These are phyloP conservation scores for Hemistola chrysoprasaria DNA, from an alignment of 2,888 invertebrate genomes.

Conservation along the genomic window DNA sequence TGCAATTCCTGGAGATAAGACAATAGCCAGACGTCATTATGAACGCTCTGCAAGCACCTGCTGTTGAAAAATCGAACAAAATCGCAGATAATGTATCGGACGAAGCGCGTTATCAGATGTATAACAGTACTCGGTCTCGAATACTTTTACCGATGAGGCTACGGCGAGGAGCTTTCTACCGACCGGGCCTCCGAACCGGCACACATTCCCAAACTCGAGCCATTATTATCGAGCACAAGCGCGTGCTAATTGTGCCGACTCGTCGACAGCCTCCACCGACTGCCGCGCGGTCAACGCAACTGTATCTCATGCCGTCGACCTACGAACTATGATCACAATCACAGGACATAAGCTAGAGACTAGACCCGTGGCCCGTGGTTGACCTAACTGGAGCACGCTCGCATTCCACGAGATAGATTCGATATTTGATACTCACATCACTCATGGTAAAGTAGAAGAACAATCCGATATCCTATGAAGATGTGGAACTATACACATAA, in stretches of 20 bases:
- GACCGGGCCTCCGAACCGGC: slow-evolving; percentile 44
- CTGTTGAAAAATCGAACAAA: slow-evolving; percentile 47
- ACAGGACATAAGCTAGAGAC: too few species aligned
- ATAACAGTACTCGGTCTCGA: slow-evolving; percentile 55
- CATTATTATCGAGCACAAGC: slow-evolving; percentile 44
- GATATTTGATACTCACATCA: slow-evolving; percentile 66
- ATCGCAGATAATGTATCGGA: slow-evolving; percentile 64
- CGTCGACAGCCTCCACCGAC: slow-evolving; percentile 31
- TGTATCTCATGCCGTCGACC: slow-evolving; percentile 64
- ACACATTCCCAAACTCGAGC: slow-evolving; percentile 51
- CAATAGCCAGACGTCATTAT: slow-evolving; percentile 54
- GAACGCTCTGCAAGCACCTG: slow-evolving; percentile 50
- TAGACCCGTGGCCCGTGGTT: slow-evolving; percentile 38
- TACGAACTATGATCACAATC: slow-evolving; percentile 65
- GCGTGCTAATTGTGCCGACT: slow-evolving; percentile 52
- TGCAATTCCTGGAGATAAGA: slow-evolving; percentile 52
- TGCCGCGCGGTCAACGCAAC: slow-evolving; percentile 30
- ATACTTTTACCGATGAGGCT: slow-evolving; percentile 46
- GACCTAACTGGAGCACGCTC: slow-evolving; percentile 57
- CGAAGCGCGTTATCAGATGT: slow-evolving; percentile 56
- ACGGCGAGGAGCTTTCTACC: slow-evolving; percentile 59
- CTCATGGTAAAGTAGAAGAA: slow-evolving; percentile 53
- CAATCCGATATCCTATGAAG: slow-evolving; percentile 44
- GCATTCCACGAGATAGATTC: slow-evolving; percentile 45
- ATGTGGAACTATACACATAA: slow-evolving; percentile 43